Evolutionary conservation across 2,888 invertebrate genomes (phyloP).

Genomic region (Sminthurinus aureus): DNA sequence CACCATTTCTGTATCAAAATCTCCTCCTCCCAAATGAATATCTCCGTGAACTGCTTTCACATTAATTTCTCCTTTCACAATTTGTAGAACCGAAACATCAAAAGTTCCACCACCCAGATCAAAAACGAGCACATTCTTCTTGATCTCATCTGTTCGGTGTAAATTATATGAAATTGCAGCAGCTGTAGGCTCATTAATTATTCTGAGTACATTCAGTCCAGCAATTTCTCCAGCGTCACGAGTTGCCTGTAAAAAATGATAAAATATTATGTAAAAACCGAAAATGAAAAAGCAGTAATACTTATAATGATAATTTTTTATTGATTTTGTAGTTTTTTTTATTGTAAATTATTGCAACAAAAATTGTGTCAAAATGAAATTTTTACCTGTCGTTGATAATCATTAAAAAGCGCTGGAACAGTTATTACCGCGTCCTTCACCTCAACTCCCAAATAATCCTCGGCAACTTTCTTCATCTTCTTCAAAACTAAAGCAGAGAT

Average conservation of each 20-base stretch:
- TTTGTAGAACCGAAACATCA: slow-evolving; percentile 54
- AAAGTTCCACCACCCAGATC: slow-evolving; percentile 57
- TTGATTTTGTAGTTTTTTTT: slow-evolving; percentile 82
- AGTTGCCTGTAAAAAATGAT: background rate
- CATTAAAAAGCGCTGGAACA: slow-evolving; percentile 15
- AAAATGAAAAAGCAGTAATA: slow-evolving; percentile 63
- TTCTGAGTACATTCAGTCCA: slow-evolving; percentile 77
- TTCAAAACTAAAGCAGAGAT: background rate
- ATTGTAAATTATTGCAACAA: slow-evolving; percentile 64
- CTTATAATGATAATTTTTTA: slow-evolving; percentile 81
- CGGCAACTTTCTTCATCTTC: background rate
- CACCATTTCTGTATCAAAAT: slow-evolving; percentile 62
- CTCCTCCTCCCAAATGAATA: slow-evolving; percentile 43
- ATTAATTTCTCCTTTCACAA: slow-evolving; percentile 70
- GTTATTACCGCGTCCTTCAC: slow-evolving; percentile 2
- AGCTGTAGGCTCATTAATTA: slow-evolving; percentile 64
- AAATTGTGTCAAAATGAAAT: no score
- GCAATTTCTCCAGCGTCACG: slow-evolving; percentile 12
- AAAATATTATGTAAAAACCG: no score
- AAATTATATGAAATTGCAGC: slow-evolving; percentile 16
- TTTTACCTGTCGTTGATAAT: slow-evolving; percentile 63
- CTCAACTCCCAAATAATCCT: background rate
- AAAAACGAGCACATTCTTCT: slow-evolving; percentile 62
- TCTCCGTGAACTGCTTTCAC: slow-evolving; percentile 35
- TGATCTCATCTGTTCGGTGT: background rate